Evolutionary conservation across 2,113 vertebrate species (phyloP), one percentile per base, ranked within the genome.

Genomic region (Scortum barcoo): DNA sequence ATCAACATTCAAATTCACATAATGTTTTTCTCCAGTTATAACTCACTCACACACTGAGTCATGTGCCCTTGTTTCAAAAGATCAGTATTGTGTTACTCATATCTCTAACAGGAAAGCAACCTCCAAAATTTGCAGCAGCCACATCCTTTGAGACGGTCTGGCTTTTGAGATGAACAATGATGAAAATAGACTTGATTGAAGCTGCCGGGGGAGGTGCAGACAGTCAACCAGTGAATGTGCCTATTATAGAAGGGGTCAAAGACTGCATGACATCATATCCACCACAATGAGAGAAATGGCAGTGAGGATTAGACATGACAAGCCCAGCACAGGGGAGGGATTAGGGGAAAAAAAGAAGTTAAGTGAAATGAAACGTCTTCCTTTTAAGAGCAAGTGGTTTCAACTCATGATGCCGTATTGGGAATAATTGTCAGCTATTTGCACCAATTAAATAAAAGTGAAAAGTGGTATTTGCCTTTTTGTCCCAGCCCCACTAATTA

Each of bases 131-230:
- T 4, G 33, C 33, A 36, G 33, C 3, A 36, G 33, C 57, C 2
- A 5, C 36, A 4, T 58, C 16, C 71, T 76, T 42, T 58, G 61
- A 72, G 65, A 28, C 20, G 16, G 24, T 19, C 7, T 4, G 33
- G 22, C 67, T 44, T 68, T 50, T 50, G 76, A 73, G 73, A 53
- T 6, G 3, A 70, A 58, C 17, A 26, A 38, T 46, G 20, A 53
- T 33, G 2, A 38, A 58, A 69, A 63, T 38, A 46, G 24, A 46
- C 17, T 62, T 50, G 51, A 75, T 48, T 57, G 17, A 3, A 76
- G 65, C 51, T 33, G 38, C 30, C 42, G 42, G 26, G 7, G 46
- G 48, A 53, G 33, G 6, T 48, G 69, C 62, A 1, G 17, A 20
- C 4, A 54, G 3, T n/a, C 13, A 69, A 40, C 30, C 46, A n/a